Conservation (phyloP, 1,140 invertebrate species). For the Pseudobourletiella spinata region DNA sequence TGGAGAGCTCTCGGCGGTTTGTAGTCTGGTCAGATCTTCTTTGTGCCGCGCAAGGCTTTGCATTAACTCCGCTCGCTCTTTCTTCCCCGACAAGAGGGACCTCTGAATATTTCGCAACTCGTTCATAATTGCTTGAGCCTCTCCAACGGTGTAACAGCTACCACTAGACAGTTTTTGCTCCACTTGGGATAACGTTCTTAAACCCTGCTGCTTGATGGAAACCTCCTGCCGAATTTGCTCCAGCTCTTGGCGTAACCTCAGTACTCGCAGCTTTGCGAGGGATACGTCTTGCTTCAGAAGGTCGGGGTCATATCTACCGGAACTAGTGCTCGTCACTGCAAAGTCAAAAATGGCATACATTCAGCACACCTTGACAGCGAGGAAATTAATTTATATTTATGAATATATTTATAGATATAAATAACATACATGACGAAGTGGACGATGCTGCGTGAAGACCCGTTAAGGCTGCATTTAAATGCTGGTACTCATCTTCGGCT, state of each 20-base stretch:
- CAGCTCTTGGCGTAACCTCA: slow-evolving; percentile 77
- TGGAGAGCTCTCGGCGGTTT: slow-evolving; percentile 67
- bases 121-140: slow-evolving; percentile 87
- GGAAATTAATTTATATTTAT: too few relatives aligned
- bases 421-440: slow-evolving; percentile 69
- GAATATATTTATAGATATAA: slow-evolving; percentile 4
- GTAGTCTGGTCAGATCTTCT: slow-evolving; percentile 78
- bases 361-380: slow-evolving; percentile 19
- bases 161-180: slow-evolving; percentile 79
- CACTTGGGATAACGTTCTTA: slow-evolving; percentile 81
- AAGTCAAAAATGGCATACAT: slow-evolving; percentile 20
- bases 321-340: slow-evolving; percentile 75
- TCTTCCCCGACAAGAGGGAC: slow-evolving; percentile 77
- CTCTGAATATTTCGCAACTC: slow-evolving; percentile 88
- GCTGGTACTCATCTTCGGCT: slow-evolving; percentile 92
- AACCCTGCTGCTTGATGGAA: slow-evolving; percentile 79
- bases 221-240: slow-evolving; percentile 78
- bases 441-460: slow-evolving; percentile 61
- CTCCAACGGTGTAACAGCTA: slow-evolving; percentile 80
- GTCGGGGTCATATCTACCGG: slow-evolving; percentile 89
- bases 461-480: slow-evolving; percentile 77
- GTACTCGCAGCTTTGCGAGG: slow-evolving; percentile 75
- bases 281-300: slow-evolving; percentile 84
- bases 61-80: slow-evolving; percentile 88
- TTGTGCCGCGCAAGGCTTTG: slow-evolving; percentile 84